Base-by-base conservation (phyloP, 2,113 vertebrate genomes). In the Anarhynchus alexandrinus region DNA sequence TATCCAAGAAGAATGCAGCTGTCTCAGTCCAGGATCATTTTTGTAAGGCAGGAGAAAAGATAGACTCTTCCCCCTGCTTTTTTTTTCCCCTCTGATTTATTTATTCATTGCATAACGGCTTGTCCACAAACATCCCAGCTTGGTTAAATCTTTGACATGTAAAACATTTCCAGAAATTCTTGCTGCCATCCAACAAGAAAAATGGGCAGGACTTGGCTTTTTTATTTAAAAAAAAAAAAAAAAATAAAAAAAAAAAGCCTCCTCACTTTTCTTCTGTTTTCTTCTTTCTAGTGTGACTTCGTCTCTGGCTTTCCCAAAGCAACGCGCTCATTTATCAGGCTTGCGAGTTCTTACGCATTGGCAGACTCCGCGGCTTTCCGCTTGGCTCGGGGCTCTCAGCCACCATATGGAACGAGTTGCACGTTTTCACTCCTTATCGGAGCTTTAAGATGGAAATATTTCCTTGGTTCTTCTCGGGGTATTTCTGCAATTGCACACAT, bases 391-490 rank as follows among this genome's bases (percentile, higher is more conserved):
- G 88, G 76, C 87, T 82, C 19, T 54, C 47, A 15, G 91, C 27
- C 43, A 32, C 94, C 98, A 97, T 96, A 97, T 96, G 98, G 97
- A 98, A 98, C 4, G 45, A 97, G 97, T 97, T 97, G 96, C 94
- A 91, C 81, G 3, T 29, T 89, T 94, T 96, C 69, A 23, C 83
- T 97, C 91, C 97, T 98, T 98, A 98, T 98, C 97, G 15, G 58
- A 84, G 82, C 78, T 82, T 82, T 67, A 64, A 90, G 95, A 96
- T 87, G 96, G 83, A 96, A 97, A 93, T 96, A 96, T 90, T 94
- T 93, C 96, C 94, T 87, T 51, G 36, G 15, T 74, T 97, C 95
- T 97, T 94, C 69, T 89, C 5, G n/a, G 93, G 81, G 77, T 84
- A 96, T 91, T 95, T 95, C 96, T 96, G 90, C 91, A 88, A 67